Percentiles rank a stretch among this genome's conserved stretches.
phyloP scores from a whole-genome alignment of 2,888 invertebrate genomes.

The Augiades crinisus region DNA sequence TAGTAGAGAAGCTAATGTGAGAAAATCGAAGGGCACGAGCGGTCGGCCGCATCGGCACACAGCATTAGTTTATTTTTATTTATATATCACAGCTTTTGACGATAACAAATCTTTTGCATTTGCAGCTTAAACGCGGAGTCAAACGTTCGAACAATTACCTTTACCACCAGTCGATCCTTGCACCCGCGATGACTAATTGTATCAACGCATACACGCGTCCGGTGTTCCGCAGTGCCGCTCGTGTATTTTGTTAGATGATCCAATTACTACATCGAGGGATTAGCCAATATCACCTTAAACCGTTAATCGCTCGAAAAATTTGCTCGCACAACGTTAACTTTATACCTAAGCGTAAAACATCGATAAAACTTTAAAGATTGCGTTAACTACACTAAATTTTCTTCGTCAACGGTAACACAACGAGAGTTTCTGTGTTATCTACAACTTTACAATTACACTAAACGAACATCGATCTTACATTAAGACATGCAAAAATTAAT shows the following conservation, averaged over 20 bases:
- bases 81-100: slow-evolving; percentile 81
- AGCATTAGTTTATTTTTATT: slow-evolving; percentile 69
- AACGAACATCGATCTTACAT: slow-evolving; percentile 71
- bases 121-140: slow-evolving; percentile 75
- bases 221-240: slow-evolving; percentile 2
- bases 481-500: slow-evolving; percentile 70
- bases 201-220: slow-evolving; percentile 31
- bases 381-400: slow-evolving; percentile 54
- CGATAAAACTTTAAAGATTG: slow-evolving; percentile 61
- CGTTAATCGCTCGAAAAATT: slow-evolving; percentile 72
- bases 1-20: slow-evolving; percentile 56
- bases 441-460: slow-evolving; percentile 58
- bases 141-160: slow-evolving; percentile 75
- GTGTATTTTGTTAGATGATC: slow-evolving; percentile 29
- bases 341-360: slow-evolving; percentile 75
- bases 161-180: slow-evolving; percentile 28
- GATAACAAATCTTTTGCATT: slow-evolving; percentile 81
- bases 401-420: slow-evolving; percentile 60
- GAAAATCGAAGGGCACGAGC: slow-evolving; percentile 54
- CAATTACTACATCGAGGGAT: slow-evolving; percentile 27
- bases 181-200: slow-evolving; percentile 32
- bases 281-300: slow-evolving; percentile 26
- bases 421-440: slow-evolving; percentile 48
- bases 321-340: slow-evolving; percentile 65
- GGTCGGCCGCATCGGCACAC: slow-evolving; percentile 52